Evolutionary conservation across 2,113 vertebrate genomes (phyloP).

Genomic region (Canis aureus): DNA sequence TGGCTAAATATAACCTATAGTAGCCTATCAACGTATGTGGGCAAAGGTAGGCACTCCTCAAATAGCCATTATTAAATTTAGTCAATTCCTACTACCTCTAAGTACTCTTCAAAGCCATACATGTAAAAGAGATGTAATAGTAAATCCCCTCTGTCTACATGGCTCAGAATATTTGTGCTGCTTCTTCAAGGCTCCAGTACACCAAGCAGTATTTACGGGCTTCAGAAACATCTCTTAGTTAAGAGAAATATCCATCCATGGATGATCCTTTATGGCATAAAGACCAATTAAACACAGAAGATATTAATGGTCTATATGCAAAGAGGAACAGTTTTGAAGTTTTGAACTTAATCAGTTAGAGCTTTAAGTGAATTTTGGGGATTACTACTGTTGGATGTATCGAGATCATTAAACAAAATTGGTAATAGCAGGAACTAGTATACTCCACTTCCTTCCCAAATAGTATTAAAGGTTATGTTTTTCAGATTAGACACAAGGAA

Average conservation of each 20-base stretch:
- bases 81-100: background rate
- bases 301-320: background rate
- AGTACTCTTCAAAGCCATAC: background rate
- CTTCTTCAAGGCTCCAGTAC: background rate
- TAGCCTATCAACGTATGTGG: background rate
- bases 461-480: background rate
- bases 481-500: constrained; percentile 9
- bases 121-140: background rate
- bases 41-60: background rate
- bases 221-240: background rate
- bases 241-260: background rate
- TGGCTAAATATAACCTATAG: background rate
- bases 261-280: background rate
- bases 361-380: background rate
- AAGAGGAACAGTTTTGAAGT: background rate
- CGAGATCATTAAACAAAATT: background rate
- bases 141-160: background rate
- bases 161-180: background rate
- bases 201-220: background rate
- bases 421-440: background rate
- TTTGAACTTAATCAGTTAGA: background rate
- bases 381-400: background rate
- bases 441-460: background rate
- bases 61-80: background rate
- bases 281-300: background rate